Conservation (phyloP, 2,113 vertebrate species). For the Pholis gunnellus region DNA sequence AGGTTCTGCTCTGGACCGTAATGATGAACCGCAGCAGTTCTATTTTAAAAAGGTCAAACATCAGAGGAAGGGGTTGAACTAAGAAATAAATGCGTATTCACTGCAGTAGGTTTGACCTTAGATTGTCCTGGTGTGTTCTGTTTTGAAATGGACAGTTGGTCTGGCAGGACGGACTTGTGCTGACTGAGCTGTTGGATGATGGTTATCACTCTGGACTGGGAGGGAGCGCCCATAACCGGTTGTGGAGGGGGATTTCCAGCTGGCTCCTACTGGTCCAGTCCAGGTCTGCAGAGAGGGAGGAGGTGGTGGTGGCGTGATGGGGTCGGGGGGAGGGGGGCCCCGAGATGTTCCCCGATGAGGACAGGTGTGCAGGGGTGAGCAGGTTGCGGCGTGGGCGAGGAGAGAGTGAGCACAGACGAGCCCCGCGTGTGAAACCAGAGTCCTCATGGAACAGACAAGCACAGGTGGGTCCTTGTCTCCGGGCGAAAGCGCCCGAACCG, state of each 20-base stretch:
- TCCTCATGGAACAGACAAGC: slow-evolving; percentile 67
- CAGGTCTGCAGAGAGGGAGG: slow-evolving; percentile 17
- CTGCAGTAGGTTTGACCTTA: slow-evolving; percentile 11
- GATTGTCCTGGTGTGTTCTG: not conserved
- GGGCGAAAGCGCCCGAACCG: slow-evolving; percentile 74
- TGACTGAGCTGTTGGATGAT: slow-evolving; percentile 44
- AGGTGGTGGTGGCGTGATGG: not conserved
- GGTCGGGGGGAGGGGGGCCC: slow-evolving; percentile 39
- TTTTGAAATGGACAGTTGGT: slow-evolving; percentile 10
- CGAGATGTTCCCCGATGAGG: slow-evolving; percentile 49
- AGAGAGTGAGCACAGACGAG: slow-evolving; percentile 40
- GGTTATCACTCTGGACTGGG: slow-evolving; percentile 42
- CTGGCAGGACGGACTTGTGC: slow-evolving; percentile 35
- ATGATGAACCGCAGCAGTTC: slow-evolving; percentile 3
- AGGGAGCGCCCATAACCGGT: slow-evolving; percentile 46
- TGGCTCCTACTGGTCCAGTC: slow-evolving; percentile 38
- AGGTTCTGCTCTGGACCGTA: not conserved
- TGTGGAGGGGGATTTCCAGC: slow-evolving; percentile 64
- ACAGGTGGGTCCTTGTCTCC: slow-evolving; percentile 80
- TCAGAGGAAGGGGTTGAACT: not conserved
- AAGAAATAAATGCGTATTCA: not conserved
- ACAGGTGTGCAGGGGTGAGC: slow-evolving; percentile 75
- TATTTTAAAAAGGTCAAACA: slow-evolving; percentile 42
- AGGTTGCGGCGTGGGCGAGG: slow-evolving; percentile 62
- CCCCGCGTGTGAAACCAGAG: slow-evolving; percentile 44